Evolutionary conservation across 2,888 invertebrate species (phyloP).

Genomic region (Petrophora chlorosata): DNA sequence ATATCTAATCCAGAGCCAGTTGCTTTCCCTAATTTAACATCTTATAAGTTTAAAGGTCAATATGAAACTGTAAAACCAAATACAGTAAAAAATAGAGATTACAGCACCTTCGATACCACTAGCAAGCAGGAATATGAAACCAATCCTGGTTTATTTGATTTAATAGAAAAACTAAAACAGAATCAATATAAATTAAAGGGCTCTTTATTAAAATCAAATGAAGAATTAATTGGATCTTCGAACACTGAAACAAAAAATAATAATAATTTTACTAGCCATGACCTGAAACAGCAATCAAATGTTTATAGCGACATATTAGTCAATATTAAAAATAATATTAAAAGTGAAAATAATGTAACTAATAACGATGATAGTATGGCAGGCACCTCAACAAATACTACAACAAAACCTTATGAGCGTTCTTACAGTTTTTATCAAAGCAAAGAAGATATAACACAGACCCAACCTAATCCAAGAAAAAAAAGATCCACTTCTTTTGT

Average conservation of each 20-base stretch:
- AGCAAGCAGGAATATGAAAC: constrained; percentile 22
- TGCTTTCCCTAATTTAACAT: constrained; percentile 44
- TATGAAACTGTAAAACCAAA: no score
- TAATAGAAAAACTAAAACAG: constrained; percentile 48
- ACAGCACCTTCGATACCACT: constrained; percentile 3
- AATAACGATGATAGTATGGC: constrained; percentile 12
- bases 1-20: constrained; percentile 78
- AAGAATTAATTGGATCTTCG: constrained; percentile 28
- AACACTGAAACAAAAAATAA: constrained; percentile 15
- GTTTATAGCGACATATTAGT: constrained; percentile 77
- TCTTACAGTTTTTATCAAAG: constrained; percentile 44
- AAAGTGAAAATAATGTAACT: constrained; percentile 12
- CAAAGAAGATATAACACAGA: constrained; percentile 49
- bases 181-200: constrained; percentile 38
- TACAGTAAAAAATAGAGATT: no score
- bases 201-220: constrained; percentile 32
- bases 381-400: constrained; percentile 14
- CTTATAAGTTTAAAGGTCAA: constrained; percentile 41
- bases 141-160: constrained; percentile 40
- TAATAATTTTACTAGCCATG: no score
- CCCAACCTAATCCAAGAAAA: constrained; percentile 46
- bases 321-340: constrained; percentile 58
- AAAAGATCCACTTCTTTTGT: constrained; percentile 67
- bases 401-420: constrained; percentile 28
- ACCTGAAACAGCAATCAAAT: constrained; percentile 47